A percentile compares a stretch with the other conserved stretches of the same genome.
Evolutionary conservation across 2,888 invertebrate species (phyloP).

Genomic region (Tenthredo amoena): DNA sequence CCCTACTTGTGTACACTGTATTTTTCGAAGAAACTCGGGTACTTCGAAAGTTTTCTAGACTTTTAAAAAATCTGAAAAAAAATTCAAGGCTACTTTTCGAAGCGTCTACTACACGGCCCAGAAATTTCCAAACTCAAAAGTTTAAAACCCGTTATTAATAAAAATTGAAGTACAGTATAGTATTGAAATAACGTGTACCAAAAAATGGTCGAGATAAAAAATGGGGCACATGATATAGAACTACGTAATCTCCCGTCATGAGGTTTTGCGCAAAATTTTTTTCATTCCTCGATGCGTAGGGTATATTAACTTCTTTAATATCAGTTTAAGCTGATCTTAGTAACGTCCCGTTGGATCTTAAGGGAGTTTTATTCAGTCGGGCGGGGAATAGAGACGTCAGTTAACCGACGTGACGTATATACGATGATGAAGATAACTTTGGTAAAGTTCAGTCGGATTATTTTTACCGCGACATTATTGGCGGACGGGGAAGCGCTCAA

Average conservation of each 20-base stretch:
- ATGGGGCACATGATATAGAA: not conserved
- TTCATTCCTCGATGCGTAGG: not conserved
- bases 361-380: not conserved
- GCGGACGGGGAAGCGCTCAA: too few relatives aligned
- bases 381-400: not conserved
- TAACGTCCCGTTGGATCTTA: not conserved
- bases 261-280: not conserved
- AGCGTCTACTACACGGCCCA: too few relatives aligned
- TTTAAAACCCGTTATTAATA: too few relatives aligned
- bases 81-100: too few relatives aligned
- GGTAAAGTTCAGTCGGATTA: slow-evolving; percentile 10
- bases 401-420: not conserved
- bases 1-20: too few relatives aligned
- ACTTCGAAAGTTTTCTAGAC: too few relatives aligned
- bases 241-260: not conserved
- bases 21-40: too few relatives aligned
- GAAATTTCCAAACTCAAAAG: too few relatives aligned
- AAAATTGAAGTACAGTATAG: too few relatives aligned
- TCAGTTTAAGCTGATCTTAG: not conserved
- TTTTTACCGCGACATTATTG: not conserved
- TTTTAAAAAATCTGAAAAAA: too few relatives aligned
- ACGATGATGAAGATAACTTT: not conserved
- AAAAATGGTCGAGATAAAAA: not conserved
- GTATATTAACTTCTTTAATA: not conserved
- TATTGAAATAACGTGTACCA: too few relatives aligned